phyloP scores from a whole-genome alignment of 2,888 invertebrate species.

The Oscheius sp. region DNA sequence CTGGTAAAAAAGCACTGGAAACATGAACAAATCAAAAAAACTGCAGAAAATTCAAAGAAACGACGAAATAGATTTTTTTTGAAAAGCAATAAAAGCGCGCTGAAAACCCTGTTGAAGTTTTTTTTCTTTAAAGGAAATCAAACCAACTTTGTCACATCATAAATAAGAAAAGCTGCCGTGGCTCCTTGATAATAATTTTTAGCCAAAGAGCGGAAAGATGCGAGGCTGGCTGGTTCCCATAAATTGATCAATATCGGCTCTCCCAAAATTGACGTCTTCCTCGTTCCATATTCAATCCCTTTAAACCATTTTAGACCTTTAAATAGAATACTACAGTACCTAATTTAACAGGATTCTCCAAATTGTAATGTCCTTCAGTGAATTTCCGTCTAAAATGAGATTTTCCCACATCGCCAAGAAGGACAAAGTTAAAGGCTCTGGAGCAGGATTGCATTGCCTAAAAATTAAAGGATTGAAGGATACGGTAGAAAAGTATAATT shows the following conservation, averaged over 20 bases:
- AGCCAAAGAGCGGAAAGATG: conserved; percentile 21
- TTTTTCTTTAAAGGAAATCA: too few species aligned
- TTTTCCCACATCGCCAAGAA: conserved; percentile 27
- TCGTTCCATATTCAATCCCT: conserved; percentile 20
- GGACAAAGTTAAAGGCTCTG: conserved; percentile 17
- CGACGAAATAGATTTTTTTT: too few species aligned
- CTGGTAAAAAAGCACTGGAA: too few species aligned
- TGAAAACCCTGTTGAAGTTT: too few species aligned
- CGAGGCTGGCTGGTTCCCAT: conserved; percentile 21
- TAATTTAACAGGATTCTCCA: conserved; percentile 21
- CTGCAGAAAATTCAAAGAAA: too few species aligned
- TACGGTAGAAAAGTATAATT: not conserved
- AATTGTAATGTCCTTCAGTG: conserved; percentile 8
- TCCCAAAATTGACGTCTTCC: conserved; percentile 6
- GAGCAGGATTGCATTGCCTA: too few species aligned
- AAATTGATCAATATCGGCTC: conserved; percentile 13
- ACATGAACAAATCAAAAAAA: too few species aligned
- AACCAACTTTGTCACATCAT: conserved; percentile 14
- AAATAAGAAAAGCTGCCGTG: conserved; percentile 17
- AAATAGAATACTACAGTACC: not conserved
- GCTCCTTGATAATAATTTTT: conserved; percentile 30
- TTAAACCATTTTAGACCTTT: not conserved
- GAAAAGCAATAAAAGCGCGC: too few species aligned
- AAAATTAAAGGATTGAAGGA: too few species aligned
- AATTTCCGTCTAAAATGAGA: conserved; percentile 11